Conservation (phyloP, 37 sponge, comb jelly and placozoan species). For the Eunapius fragilis region DNA sequence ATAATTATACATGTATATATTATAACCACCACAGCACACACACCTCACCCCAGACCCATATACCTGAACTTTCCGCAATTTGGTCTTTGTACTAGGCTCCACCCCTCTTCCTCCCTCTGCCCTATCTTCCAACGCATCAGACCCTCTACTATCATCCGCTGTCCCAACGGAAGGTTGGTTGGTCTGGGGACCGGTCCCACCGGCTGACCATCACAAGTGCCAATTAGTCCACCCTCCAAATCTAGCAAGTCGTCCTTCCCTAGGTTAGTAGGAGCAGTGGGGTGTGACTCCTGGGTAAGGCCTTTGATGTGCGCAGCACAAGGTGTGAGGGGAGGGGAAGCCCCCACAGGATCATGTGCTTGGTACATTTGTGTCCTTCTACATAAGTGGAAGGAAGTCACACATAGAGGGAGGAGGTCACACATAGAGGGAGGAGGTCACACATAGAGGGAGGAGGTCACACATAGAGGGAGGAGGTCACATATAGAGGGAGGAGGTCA, state of each 20-base stretch:
- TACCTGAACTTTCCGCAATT: neutral
- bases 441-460: no score
- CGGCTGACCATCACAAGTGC: neutral
- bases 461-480: no score
- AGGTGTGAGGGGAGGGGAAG: neutral
- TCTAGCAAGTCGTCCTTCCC: neutral
- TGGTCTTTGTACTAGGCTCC: neutral
- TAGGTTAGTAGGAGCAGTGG: neutral
- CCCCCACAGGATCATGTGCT: neutral
- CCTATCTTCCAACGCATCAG: slow-evolving; percentile 5
- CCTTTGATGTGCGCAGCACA: neutral
- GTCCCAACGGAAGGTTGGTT: neutral
- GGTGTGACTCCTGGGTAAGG: neutral
- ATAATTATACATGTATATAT: no score
- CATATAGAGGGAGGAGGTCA: no score
- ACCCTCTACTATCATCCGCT: slow-evolving; percentile 1
- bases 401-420: no score
- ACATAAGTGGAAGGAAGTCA: no score
- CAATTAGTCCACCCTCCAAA: neutral
- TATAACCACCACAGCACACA: neutral
- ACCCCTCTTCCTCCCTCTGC: neutral
- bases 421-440: no score
- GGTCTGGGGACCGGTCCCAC: neutral
- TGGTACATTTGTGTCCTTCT: neutral
- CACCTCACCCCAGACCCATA: neutral